These are phyloP conservation scores for Boulengeromyrus knoepffleri DNA, from an alignment of 2,113 vertebrate genomes.

Conservation along the genomic window DNA sequence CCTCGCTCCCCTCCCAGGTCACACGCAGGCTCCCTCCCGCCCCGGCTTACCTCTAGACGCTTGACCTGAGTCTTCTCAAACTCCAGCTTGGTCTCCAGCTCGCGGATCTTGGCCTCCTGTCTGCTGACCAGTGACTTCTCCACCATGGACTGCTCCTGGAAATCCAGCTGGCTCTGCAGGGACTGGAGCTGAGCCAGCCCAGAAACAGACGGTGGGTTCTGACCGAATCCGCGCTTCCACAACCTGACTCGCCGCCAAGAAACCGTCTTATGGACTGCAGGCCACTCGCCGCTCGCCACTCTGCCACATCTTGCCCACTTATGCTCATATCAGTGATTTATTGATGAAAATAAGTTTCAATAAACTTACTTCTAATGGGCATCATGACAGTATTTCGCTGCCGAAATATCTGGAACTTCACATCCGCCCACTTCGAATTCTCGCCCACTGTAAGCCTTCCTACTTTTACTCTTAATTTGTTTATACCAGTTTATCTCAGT, in stretches of 20 bases:
- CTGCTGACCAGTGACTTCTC: conserved; percentile 90
- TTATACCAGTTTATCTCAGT: neutral
- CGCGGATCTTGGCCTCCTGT: conserved; percentile 90
- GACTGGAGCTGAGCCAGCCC: conserved; percentile 69
- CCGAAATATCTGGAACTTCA: neutral
- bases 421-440: neutral
- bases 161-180: conserved; percentile 91
- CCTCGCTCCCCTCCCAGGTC: neutral
- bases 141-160: conserved; percentile 96
- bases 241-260: neutral
- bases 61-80: conserved; percentile 96
- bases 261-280: neutral
- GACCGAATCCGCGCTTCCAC: neutral
- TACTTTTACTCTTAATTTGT: neutral
- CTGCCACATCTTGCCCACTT: neutral
- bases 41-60: conserved; percentile 78
- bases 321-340: neutral
- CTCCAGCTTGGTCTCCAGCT: conserved; percentile 90
- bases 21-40: neutral
- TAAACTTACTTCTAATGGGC: conserved; percentile 3
- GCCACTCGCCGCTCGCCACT: neutral
- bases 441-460: neutral
- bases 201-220: conserved; percentile 13
- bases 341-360: neutral
- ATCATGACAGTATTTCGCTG: neutral